Evolutionary conservation across 2,888 invertebrate species (phyloP).

Genomic region (Hirtodrosophila cameraria): DNA sequence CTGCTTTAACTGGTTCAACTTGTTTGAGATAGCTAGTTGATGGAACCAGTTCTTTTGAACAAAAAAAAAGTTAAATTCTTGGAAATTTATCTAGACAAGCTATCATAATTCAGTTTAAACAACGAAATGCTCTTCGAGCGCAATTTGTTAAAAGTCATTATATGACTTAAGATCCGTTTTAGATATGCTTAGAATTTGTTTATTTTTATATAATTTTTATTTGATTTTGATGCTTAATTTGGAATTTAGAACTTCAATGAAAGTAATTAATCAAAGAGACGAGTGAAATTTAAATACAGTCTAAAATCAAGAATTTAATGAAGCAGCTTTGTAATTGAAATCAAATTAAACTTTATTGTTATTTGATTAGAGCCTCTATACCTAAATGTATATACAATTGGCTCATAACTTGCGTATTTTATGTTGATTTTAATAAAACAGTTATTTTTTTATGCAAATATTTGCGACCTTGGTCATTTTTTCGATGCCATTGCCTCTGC

Average conservation of each 20-base stretch:
- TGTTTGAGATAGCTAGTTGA: conserved; percentile 11
- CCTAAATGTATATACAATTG: conserved; percentile 2
- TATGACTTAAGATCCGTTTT: neutral
- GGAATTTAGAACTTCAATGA: neutral
- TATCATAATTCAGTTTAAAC: conserved; percentile 34
- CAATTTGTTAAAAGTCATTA: conserved; percentile 23
- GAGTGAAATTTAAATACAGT: too few species aligned
- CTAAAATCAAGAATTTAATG: neutral
- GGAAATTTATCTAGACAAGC: neutral
- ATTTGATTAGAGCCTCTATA: neutral
- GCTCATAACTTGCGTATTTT: conserved; percentile 23
- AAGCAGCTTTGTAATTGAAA: neutral
- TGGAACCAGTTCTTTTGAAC: conserved; percentile 13
- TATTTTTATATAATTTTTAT: conserved; percentile 3
- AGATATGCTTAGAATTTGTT: neutral
- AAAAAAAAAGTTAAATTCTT: neutral
- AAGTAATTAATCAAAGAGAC: conserved; percentile 1
- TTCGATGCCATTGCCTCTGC: conserved; percentile 11
- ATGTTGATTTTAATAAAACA: conserved; percentile 17
- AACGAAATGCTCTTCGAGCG: conserved; percentile 22
- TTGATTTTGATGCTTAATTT: neutral
- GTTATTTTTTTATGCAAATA: conserved; percentile 26
- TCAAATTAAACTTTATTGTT: neutral
- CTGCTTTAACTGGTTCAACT: conserved; percentile 24
- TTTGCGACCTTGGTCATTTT: conserved; percentile 27